Evolutionary conservation across 2,113 vertebrate genomes (phyloP), one percentile per base, ranked within the genome.

Genomic region (Chaetodon trifascialis): DNA sequence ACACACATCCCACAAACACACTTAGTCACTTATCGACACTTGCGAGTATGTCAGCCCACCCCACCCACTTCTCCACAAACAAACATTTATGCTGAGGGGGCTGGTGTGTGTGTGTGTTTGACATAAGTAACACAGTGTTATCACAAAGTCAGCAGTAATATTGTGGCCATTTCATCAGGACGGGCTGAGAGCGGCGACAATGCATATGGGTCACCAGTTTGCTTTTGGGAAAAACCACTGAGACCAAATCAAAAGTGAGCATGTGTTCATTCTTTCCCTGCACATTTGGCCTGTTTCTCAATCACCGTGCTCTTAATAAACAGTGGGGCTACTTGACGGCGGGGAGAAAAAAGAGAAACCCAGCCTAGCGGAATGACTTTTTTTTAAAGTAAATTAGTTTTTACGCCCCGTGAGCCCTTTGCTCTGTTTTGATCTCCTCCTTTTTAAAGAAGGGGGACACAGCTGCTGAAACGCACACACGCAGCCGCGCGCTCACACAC

Each of bases 121-220:
- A 86, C 71, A 84, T 83, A 65, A 78, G 83, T 79, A 75, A 54
- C 15, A 12, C 15, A 12, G 86, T 71, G 82, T 93, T 94, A 94
- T 95, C 93, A 92, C 91, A 95, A 94, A 94, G 93, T 94, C 94
- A 91, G 88, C 92, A 94, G 91, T 91, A 92, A 93, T 91, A 80
- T 70, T 52, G 80, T 30, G 85, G 86, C 73, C 64, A 86, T 91
- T 93, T 94, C 92, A 94, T 94, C 92, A 88, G 83, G 38, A 46
- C 62, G 12, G 46, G n/a, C 51, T 30, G 72, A 69, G 88, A 89
- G 79, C 73, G 76, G 49, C 11, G 10, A 42, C 59, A 87, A 84
- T 80, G 85, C 85, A 72, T 63, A 42, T 47, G 82, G 90, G 90
- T 93, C 86, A 87, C 23, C 34, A 60, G 76, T 74, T 84, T 79